Percentiles rank a stretch among this genome's conserved stretches.
Evolutionary conservation across 2,888 invertebrate genomes (phyloP).

Genomic region (Glaucopsyche alexis): DNA sequence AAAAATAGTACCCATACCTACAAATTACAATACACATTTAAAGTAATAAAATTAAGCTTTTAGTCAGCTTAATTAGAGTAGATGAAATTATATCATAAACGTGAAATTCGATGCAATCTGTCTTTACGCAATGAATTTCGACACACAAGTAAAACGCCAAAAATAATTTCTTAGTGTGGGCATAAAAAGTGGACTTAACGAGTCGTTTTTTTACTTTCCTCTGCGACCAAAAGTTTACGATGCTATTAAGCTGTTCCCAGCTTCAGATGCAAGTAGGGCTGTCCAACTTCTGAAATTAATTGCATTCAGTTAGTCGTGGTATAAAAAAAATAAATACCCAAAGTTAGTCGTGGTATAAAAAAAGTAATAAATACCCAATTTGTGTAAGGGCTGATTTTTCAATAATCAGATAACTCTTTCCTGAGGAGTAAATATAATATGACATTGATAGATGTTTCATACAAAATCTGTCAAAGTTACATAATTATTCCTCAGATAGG

Average conservation of each 20-base stretch:
- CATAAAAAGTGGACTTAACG: slow-evolving; percentile 66
- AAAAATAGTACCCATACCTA: too few species aligned
- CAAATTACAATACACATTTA: background rate
- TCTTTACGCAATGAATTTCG: slow-evolving; percentile 63
- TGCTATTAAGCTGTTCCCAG: slow-evolving; percentile 54
- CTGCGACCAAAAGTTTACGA: slow-evolving; percentile 58
- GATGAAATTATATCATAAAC: slow-evolving; percentile 29
- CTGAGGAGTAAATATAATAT: too few species aligned
- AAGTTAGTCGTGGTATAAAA: background rate
- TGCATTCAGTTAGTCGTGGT: background rate
- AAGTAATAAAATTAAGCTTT: background rate
- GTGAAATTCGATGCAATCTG: slow-evolving; percentile 43
- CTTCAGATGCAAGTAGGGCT: slow-evolving; percentile 46
- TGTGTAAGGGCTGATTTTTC: too few species aligned
- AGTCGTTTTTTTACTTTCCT: slow-evolving; percentile 57
- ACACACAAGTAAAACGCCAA: slow-evolving; percentile 65
- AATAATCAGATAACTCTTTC: too few species aligned
- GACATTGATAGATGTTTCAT: too few species aligned
- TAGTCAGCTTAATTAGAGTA: slow-evolving; percentile 1
- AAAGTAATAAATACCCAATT: background rate
- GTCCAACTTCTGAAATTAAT: background rate
- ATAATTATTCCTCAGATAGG: too few species aligned
- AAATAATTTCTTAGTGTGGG: slow-evolving; percentile 57
- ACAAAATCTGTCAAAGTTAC: too few species aligned
- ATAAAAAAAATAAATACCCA: background rate